phyloP scores from a whole-genome alignment of 2,113 vertebrate genomes.

The Onychostoma macrolepis region DNA sequence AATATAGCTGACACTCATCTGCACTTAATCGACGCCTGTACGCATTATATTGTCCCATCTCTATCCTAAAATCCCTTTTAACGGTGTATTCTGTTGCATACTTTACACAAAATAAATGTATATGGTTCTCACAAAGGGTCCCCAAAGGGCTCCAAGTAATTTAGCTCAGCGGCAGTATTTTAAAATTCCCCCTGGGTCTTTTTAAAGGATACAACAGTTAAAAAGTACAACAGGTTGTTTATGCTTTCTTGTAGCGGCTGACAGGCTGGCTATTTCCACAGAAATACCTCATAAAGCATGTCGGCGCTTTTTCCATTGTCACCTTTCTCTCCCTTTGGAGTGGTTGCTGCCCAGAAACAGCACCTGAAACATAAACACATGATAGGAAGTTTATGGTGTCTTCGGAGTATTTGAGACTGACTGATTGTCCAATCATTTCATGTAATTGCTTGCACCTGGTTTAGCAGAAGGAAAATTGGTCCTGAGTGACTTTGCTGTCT shows the following conservation, averaged over 20 bases:
- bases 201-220: constrained; percentile 47
- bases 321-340: constrained; percentile 44
- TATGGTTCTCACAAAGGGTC: constrained; percentile 22
- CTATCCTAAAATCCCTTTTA: constrained; percentile 2
- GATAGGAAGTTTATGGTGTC: constrained; percentile 45
- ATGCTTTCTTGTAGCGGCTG: constrained; percentile 36
- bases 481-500: constrained; percentile 54
- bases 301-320: constrained; percentile 35
- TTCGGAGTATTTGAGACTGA: constrained; percentile 52
- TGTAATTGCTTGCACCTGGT: constrained; percentile 57
- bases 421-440: constrained; percentile 56
- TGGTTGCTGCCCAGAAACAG: constrained; percentile 40
- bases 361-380: constrained; percentile 45
- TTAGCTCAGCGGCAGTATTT: constrained; percentile 44
- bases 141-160: constrained; percentile 17
- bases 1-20: constrained; percentile 2
- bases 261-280: constrained; percentile 44
- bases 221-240: constrained; percentile 52
- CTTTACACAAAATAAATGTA: constrained; percentile 15
- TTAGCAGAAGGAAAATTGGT: constrained; percentile 52
- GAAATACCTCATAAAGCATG: constrained; percentile 55
- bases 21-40: neutral
- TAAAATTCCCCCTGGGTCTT: constrained; percentile 43
- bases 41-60: constrained; percentile 14
- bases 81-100: constrained; percentile 20